These are phyloP conservation scores for Altica lythri DNA, from an alignment of 2,888 invertebrate species.

Conservation along the genomic window DNA sequence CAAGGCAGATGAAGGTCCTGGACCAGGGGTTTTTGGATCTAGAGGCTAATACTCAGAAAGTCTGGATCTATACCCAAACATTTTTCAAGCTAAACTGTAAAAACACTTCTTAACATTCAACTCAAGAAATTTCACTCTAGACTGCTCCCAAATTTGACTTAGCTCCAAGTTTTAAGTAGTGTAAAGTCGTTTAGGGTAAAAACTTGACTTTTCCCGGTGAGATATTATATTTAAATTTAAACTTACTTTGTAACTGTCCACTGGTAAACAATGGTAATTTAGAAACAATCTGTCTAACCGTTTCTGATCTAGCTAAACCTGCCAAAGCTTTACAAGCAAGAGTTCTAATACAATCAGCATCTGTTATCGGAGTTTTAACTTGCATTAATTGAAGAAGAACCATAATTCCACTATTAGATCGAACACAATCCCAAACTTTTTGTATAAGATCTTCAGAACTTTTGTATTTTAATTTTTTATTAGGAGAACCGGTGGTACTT, in stretches of 20 bases:
- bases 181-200: too few relatives aligned
- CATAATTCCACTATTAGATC: slow-evolving; percentile 96
- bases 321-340: slow-evolving; percentile 92
- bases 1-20: too few relatives aligned
- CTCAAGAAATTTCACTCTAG: too few relatives aligned
- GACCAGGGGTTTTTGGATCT: too few relatives aligned
- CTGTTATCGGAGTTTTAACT: slow-evolving; percentile 92
- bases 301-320: slow-evolving; percentile 91
- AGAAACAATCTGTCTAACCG: slow-evolving; percentile 91
- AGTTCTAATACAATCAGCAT: slow-evolving; percentile 93
- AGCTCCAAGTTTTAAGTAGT: too few relatives aligned
- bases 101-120: too few relatives aligned
- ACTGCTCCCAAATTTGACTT: too few relatives aligned
- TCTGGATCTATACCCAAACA: too few relatives aligned
- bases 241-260: slow-evolving; percentile 84
- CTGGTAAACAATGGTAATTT: slow-evolving; percentile 93
- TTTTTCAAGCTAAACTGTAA: too few relatives aligned
- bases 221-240: too few relatives aligned
- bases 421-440: slow-evolving; percentile 92
- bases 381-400: slow-evolving; percentile 86
- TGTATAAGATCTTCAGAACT: slow-evolving; percentile 85
- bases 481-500: slow-evolving; percentile 58
- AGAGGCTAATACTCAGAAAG: too few relatives aligned
- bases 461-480: slow-evolving; percentile 67
- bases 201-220: too few relatives aligned